Evolutionary conservation across 2,113 vertebrate species (phyloP).

Genomic region (Corydoras sp.): DNA sequence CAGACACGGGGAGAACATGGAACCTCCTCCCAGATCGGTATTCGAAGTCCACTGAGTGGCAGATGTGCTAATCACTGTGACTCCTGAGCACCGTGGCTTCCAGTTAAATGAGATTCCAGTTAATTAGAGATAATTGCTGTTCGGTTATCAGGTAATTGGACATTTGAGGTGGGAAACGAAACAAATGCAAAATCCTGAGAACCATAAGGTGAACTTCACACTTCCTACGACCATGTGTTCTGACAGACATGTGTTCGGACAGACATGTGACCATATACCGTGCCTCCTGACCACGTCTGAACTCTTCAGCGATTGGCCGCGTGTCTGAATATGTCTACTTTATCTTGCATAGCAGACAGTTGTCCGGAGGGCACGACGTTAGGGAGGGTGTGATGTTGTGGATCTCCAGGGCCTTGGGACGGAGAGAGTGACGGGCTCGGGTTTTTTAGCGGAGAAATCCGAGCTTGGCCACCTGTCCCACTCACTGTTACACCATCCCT

Average conservation of each 20-base stretch:
- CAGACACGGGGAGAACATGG: too few relatives aligned
- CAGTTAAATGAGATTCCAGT: background rate
- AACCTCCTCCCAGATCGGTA: too few relatives aligned
- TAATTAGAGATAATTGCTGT: background rate
- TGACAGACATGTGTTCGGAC: background rate
- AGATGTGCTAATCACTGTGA: too few relatives aligned
- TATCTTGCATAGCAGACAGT: conserved; percentile 1
- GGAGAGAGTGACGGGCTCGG: conserved; percentile 59
- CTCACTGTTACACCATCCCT: conserved; percentile 61
- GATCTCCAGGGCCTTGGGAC: conserved; percentile 48
- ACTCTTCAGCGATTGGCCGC: conserved; percentile 7
- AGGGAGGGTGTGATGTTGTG: conserved; percentile 32
- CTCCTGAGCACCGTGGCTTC: background rate
- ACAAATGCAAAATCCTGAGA: background rate
- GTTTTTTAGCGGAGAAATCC: conserved; percentile 77
- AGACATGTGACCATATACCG: conserved; percentile 10
- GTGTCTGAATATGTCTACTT: background rate
- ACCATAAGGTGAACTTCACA: background rate
- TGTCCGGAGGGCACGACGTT: conserved; percentile 19
- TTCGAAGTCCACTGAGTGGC: too few relatives aligned
- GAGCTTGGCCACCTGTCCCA: conserved; percentile 79
- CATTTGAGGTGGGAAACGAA: background rate
- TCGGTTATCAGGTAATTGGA: conserved; percentile 18
- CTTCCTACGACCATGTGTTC: background rate
- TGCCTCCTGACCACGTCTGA: conserved; percentile 8